Base-by-base conservation (phyloP, 2,113 vertebrate genomes). In the Calidris pugnax region DNA sequence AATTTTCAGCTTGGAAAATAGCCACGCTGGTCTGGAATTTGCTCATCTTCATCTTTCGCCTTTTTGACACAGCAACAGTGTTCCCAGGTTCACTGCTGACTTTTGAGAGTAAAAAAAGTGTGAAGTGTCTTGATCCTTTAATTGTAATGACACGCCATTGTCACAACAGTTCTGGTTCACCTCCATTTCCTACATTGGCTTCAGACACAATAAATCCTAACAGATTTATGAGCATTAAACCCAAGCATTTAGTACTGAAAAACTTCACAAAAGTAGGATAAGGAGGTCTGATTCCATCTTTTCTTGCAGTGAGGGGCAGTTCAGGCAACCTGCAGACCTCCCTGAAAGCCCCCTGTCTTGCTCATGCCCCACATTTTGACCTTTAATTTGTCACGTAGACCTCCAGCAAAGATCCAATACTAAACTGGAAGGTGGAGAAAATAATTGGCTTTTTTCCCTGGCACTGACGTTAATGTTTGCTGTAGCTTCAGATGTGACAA, bases 1-100 rank as follows among this genome's bases (percentile, higher is more conserved):
- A 78, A 76, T 96, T 96, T 97, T 89, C 94, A 95, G 27, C 74
- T 91, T 96, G 94, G 95, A 95, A 93, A 79, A 89, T 7, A 82
- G 87, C 81, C 93, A 78, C 2, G 0, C 33, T 32, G 3, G 43
- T 32, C 62, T 93, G 80, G 87, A 85, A 94, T 85, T 85, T 85
- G 81, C 89, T 85, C 62, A 73, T 92, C 80, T 87, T 85, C 39
- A 12, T 85, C 66, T 64, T 93, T 87, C 45, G 82, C 35, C 39
- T 62, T 87, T 89, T 81, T 43, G 74, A 79, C 69, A 37, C 72
- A 86, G 86, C 79, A 88, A 62, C 83, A 71, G 1, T 23, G 14
- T 92, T 76, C 57, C 48, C 45, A 60, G 77, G 69, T 93, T 91
- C 89, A 56, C 39, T 59, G 55, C 63, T 75, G 56, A 27, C 32